Base-by-base conservation (phyloP, 1,140 invertebrate genomes). In the Drosophila setifemur region DNA sequence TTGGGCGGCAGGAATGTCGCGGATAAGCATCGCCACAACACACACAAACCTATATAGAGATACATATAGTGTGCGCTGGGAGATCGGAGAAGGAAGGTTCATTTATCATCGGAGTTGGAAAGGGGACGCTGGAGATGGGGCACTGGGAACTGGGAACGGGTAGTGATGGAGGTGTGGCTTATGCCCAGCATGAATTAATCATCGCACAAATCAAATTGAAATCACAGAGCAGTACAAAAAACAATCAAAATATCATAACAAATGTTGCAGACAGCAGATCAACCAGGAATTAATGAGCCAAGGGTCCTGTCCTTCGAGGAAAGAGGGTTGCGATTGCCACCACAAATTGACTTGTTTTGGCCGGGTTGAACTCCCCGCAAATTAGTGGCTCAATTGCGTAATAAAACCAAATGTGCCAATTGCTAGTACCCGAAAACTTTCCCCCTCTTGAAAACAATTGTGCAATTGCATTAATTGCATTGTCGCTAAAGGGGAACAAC, bases 331-430 rank as follows among this genome's bases (percentile, higher is more conserved):
- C 19, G 23, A 4, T 1, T 12, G 39, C 26, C 54, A 77, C 50
- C 66, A 40, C 71, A 79, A 75, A 82, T 82, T 81, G 49, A 75
- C 60, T 73, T 72, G 67, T 81, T 82, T 63, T 25, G 39, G n/a
- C 33, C 12, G 43, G 57, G 33, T 9, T 28, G 53, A 45, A 45
- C n/a, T 63, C 77, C 83, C 83, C 83, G 72, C 83, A 76, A 88
- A 88, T 88, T 83, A 78, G 83, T 69, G 63, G 72, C 73, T 64
- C 81, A 88, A 88, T 88, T 88, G 83, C 68, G 71, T 83, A 75
- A 88, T 88, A 88, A 88, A 88, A 83, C 64, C 83, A 76, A 88
- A 88, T 88, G 83, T 88, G 78, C 83, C 83, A 88, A 88, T 78
- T 88, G 77, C 63, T 78, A 73, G 29, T 33, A 60, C 19, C 19